phyloP scores from a whole-genome alignment of 2,797 vertebrate species.

The Rhincodon typus region DNA sequence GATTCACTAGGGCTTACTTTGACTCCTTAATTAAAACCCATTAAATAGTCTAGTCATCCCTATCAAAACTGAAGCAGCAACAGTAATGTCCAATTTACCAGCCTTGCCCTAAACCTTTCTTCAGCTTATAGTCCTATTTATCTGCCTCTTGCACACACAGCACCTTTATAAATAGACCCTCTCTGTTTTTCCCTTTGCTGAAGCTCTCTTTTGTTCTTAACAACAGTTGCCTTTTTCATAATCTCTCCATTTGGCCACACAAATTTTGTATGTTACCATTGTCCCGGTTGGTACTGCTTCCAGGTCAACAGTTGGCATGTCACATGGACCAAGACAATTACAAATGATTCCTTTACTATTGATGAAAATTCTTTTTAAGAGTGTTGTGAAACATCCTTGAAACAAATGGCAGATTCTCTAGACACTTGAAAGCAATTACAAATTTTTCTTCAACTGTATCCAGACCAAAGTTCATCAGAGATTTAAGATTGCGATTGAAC shows the following conservation, averaged over 20 bases:
- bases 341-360: neutral
- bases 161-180: neutral
- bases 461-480: neutral
- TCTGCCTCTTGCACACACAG: neutral
- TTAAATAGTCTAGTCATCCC: too few species aligned
- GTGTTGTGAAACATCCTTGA: neutral
- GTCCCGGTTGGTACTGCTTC: neutral
- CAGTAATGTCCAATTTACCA: neutral
- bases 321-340: neutral
- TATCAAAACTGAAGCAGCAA: neutral
- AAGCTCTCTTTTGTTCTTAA: neutral
- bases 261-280: neutral
- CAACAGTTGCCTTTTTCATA: neutral
- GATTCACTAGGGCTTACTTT: too few species aligned
- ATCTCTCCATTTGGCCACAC: neutral
- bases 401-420: neutral
- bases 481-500: neutral
- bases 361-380: too few species aligned
- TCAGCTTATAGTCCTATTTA: neutral
- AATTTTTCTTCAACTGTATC: neutral
- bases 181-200: neutral
- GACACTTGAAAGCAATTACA: too few species aligned
- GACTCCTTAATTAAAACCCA: too few species aligned
- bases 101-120: neutral
- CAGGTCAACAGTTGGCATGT: neutral